Percentiles rank a stretch among this genome's conserved stretches.
Conservation (phyloP, 1,140 invertebrate species). For the Camponotus pennsylvanicus region DNA sequence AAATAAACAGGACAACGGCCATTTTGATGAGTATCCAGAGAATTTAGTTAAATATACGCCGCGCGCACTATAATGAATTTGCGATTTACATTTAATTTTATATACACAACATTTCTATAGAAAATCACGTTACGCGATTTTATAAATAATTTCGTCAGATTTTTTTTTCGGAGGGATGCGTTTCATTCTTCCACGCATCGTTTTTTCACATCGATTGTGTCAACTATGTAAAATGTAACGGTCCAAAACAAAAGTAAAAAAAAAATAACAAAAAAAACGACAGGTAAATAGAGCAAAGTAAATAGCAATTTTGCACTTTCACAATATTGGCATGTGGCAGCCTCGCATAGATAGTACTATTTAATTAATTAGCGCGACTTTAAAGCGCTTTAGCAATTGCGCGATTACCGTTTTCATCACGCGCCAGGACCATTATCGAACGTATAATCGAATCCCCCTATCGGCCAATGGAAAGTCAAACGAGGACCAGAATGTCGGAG, state of each 20-base stretch:
- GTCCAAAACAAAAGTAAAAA: neutral
- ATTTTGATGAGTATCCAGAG: constrained; percentile 30
- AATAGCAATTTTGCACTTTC: constrained; percentile 9
- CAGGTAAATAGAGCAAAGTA: neutral
- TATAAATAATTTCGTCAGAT: constrained; percentile 47
- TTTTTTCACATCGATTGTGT: neutral
- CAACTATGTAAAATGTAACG: neutral
- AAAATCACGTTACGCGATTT: constrained; percentile 1
- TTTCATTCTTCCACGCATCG: neutral
- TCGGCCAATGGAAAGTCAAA: constrained; percentile 71
- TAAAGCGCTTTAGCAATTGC: constrained; percentile 66
- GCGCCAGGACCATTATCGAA: constrained; percentile 23
- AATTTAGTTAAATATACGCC: neutral
- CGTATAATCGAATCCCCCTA: constrained; percentile 33
- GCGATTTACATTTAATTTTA: constrained; percentile 53
- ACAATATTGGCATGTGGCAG: neutral
- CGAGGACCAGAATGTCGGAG: constrained; percentile 26
- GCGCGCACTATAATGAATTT: constrained; percentile 13
- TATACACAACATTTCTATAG: neutral
- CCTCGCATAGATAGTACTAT: constrained; percentile 5
- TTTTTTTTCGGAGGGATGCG: neutral
- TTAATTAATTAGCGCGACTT: constrained; percentile 73
- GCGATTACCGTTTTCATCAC: constrained; percentile 50
- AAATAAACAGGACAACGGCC: constrained; percentile 4
- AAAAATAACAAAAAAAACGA: neutral